A percentile compares a stretch with the other conserved stretches of the same genome.
Conservation (phyloP, 2,888 invertebrate species). For the Chaetoderma sp. region DNA sequence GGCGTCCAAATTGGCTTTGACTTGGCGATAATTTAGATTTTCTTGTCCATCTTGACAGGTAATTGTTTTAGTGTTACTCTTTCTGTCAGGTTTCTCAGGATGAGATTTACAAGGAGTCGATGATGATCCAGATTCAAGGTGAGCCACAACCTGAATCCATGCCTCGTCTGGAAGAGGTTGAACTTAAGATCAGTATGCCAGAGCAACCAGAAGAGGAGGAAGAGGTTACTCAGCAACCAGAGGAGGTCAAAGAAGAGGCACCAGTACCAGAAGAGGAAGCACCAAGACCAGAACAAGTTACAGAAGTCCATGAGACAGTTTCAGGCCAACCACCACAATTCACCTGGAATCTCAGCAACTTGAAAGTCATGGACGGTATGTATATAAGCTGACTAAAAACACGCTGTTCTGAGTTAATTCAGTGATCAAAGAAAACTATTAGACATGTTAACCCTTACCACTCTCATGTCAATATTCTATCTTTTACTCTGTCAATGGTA, state of each 20-base stretch:
- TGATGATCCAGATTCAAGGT: constrained; percentile 45
- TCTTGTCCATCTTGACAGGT: no score
- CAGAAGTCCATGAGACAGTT: constrained; percentile 18
- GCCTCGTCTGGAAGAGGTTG: constrained; percentile 38
- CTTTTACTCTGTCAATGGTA: no score
- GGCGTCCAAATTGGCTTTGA: no score
- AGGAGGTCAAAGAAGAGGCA: neutral
- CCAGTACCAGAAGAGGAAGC: constrained; percentile 1
- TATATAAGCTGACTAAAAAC: no score
- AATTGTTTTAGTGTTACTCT: no score
- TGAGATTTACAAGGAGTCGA: constrained; percentile 39
- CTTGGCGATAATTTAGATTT: no score
- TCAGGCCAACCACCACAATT: constrained; percentile 82
- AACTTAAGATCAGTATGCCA: constrained; percentile 46
- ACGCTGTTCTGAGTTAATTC: no score
- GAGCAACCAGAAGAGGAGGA: constrained; percentile 1
- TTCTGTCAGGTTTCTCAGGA: neutral
- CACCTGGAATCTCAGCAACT: constrained; percentile 78
- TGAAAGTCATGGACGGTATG: constrained; percentile 93
- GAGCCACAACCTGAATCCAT: constrained; percentile 39
- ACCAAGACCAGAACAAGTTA: constrained; percentile 17
- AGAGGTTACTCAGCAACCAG: neutral
- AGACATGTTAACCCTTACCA: no score
- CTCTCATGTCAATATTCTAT: no score
- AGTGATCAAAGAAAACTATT: no score